Base-by-base conservation (phyloP, 1,140 invertebrate species). In the Drosophila seguyi region DNA sequence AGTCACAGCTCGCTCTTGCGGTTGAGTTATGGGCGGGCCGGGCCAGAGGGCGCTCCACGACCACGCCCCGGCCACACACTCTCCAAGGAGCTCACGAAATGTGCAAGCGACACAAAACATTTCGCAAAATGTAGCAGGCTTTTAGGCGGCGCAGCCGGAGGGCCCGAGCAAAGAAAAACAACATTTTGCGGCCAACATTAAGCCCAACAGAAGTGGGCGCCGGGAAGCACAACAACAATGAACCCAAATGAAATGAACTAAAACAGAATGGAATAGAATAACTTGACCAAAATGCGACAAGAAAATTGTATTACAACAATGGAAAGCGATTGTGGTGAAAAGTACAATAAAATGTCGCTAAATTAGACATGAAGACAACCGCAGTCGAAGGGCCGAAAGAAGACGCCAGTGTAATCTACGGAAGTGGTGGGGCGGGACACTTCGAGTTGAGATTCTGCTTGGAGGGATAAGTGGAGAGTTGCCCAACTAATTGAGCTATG, bases 271-370 rank as follows among this genome's bases (percentile, higher is more conserved):
- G 53, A 67, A 61, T 81, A 81, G 84, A 86, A 85, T 85, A 86
- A 78, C 84, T 87, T 87, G 80, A 79, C 84, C 87, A 56, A 87
- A 87, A 87, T 88, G 84, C 84, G 85, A 87, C 80, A 87, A 87
- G 84, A 88, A 87, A 87, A 87, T 81, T 87, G 84, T 87, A 88
- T 87, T 87, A 88, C 80, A 87, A 87, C 84, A 87, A 84, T 87
- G 84, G 76, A 68, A 90, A 87, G 80, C 85, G 84, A 87, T 87
- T 87, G 84, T 79, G 84, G 84, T 66, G 84, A 90, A 88, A 88
- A 88, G 81, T 88, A 88, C 85, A 87, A 88, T 88, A 90, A 88
- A 88, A 88, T 88, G 85, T 90, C 85, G 81, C 85, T 88, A 90
- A 88, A 88, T 88, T 90, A 88, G 85, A 88, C 85, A 88, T 88